Evolutionary conservation across 2,113 vertebrate genomes (phyloP), one percentile per base, ranked within the genome.

Genomic region (Athene cunicularia): DNA sequence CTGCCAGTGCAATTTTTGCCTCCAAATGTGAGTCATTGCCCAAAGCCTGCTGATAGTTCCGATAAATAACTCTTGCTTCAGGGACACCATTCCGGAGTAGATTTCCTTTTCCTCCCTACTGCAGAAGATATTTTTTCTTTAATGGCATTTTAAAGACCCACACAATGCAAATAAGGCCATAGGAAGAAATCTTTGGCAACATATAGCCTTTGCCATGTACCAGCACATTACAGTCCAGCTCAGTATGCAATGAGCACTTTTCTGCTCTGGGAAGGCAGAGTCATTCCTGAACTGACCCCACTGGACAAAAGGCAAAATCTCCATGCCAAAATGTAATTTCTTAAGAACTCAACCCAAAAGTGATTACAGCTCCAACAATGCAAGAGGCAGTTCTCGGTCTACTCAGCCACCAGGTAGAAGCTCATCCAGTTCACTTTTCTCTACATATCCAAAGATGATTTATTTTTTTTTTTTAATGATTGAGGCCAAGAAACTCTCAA

Each of bases 1-100:
- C 62, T 79, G 66, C 49, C 73, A 82, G 70, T 0, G 0, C 56
- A 68, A 94, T 87, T 79, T 95, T 87, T 0, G 1, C 70, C 77
- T 91, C 49, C 35, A 58, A 85, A 85, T 21, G 21, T 93, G 93
- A 94, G 74, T 95, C 93, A 94, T 17, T 76, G 75, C 24, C 93
- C 83, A 95, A 91, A 96, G 77, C 3, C 28, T 66, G 35, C 33
- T 93, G 70, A 82, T 89, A 60, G 82, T 84, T 81, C 70, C 0
- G 2, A 67, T 37, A 93, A 88, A 91, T 50, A 95, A 84, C 66
- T 80, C 62, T 76, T 56, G 28, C 88, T 94, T 94, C 27, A 49
- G 50, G 35, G 47, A 86, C 45, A 30, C 53, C 76, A 28, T 26
- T 64, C 62, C 27, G 45, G 49, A 73, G 49, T 41, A 67, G 58